Evolutionary conservation across 1,140 invertebrate genomes (phyloP), one percentile per base, ranked within the genome.

Genomic region (Drosophila sp.): DNA sequence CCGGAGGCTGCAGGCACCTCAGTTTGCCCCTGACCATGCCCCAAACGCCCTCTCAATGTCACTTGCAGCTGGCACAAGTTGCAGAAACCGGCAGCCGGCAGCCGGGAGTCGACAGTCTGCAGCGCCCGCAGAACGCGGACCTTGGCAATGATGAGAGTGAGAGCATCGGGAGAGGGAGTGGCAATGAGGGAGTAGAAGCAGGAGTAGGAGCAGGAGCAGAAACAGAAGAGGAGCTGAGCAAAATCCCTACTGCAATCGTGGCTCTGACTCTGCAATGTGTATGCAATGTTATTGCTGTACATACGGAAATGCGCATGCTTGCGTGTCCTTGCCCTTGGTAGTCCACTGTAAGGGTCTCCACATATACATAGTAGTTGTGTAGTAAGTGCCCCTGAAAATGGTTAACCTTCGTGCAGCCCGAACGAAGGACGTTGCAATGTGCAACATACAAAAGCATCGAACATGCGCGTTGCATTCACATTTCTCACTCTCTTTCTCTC

Each of bases 271-370:
- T 73, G 70, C 69, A 76, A 72, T 36, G 58, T 8, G 21, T 21
- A 21, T 21, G 21, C 21, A 21, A 21, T 4, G 16, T 34, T 11
- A 62, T 54, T 13, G 25, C 29, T 51, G 50, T 63, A 51, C 32
- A 87, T 73, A 77, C 83, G 83, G 83, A 89, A 89, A 89, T 89
- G 86, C 86, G 86, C 86, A 90, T 90, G 86, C 86, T 76, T 90
- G 78, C 72, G 86, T 90, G 86, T 90, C 86, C 86, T 90, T 90
- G 86, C 86, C 86, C 86, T 90, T 90, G 86, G 86, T 83, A 70
- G 65, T 41, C 16, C 41, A 48, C 43, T 64, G 62, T 80, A 41
- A 71, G 69, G 57, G 51, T 45, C 51, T n/a, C 36, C 36, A 59
- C 57, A 45, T 45, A 51, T n/a, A n/a, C n/a, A n/a, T 45, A 25